Conservation (phyloP, 2,888 invertebrate species). For the Bellardia pandia region DNA sequence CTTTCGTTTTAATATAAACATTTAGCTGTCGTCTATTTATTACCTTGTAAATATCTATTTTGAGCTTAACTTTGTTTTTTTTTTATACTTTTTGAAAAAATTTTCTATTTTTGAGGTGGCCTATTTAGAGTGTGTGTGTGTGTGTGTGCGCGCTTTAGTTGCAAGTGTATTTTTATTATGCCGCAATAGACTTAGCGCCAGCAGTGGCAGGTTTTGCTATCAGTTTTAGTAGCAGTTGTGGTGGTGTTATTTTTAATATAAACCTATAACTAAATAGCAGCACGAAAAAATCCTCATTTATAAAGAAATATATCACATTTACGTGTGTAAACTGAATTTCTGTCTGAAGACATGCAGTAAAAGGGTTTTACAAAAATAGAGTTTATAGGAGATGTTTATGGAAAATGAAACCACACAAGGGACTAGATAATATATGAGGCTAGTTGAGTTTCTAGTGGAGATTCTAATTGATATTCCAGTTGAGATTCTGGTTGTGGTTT, state of each 20-base stretch:
- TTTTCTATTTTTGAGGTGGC: conserved; percentile 52
- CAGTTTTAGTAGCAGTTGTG: neutral
- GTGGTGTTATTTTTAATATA: conserved; percentile 10
- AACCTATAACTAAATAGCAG: neutral
- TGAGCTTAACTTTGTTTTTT: conserved; percentile 35
- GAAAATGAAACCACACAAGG: too few species aligned
- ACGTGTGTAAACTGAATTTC: conserved; percentile 57
- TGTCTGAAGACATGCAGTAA: neutral
- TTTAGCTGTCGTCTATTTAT: conserved; percentile 56
- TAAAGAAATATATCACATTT: conserved; percentile 44
- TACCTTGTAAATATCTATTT: conserved; percentile 62
- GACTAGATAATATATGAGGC: too few species aligned
- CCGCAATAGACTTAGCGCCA: conserved; percentile 5
- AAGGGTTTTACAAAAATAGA: neutral
- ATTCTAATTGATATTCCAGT: too few species aligned
- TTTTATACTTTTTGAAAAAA: neutral
- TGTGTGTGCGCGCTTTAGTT: neutral
- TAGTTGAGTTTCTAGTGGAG: too few species aligned
- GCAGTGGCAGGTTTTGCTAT: neutral
- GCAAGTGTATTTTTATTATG: conserved; percentile 53
- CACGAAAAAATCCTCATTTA: conserved; percentile 9
- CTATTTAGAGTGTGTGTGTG: conserved; percentile 36
- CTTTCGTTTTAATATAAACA: conserved; percentile 46
- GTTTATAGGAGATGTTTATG: too few species aligned
- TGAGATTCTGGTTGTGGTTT: too few species aligned